Percentiles rank a stretch among this genome's conserved stretches.
Conservation (phyloP, 1,140 invertebrate species). For the Lysiphlebus fabarum region DNA sequence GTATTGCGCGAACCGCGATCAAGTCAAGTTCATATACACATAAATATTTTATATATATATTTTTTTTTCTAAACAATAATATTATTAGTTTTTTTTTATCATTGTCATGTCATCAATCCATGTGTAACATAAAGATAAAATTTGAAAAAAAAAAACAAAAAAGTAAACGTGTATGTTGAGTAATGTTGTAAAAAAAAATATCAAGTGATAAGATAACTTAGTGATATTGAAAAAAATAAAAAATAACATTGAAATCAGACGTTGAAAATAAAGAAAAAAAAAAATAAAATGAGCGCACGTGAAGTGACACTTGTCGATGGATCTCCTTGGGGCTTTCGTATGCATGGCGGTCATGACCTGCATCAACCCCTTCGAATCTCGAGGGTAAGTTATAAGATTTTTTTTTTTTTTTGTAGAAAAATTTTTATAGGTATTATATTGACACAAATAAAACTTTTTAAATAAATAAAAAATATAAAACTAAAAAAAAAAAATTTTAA, state of each 20-base stretch:
- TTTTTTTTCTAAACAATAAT: background rate
- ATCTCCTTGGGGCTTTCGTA: slow-evolving; percentile 85
- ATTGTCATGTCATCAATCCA: background rate
- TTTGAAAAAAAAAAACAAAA: background rate
- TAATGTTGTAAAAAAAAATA: no score
- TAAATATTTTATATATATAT: slow-evolving; percentile 18
- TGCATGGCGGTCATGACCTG: slow-evolving; percentile 75
- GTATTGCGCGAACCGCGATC: slow-evolving; percentile 42
- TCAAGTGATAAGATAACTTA: background rate
- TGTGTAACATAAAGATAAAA: background rate
- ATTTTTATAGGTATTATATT: background rate
- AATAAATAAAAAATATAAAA: background rate
- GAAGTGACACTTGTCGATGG: slow-evolving; percentile 75
- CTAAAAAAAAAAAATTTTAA: no score
- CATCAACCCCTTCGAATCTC: slow-evolving; percentile 73
- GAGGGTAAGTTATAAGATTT: slow-evolving; percentile 62
- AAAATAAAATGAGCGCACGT: slow-evolving; percentile 58
- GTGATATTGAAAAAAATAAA: background rate
- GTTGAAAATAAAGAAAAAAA: slow-evolving; percentile 6
- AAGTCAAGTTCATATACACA: slow-evolving; percentile 33
- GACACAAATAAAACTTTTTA: background rate
- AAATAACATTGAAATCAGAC: slow-evolving; percentile 4
- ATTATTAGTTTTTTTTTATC: background rate
- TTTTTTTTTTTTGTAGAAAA: background rate
- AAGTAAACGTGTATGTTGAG: background rate